Evolutionary conservation across 2,113 vertebrate species (phyloP), one percentile per base, ranked within the genome.

Genomic region (Monopterus albus): DNA sequence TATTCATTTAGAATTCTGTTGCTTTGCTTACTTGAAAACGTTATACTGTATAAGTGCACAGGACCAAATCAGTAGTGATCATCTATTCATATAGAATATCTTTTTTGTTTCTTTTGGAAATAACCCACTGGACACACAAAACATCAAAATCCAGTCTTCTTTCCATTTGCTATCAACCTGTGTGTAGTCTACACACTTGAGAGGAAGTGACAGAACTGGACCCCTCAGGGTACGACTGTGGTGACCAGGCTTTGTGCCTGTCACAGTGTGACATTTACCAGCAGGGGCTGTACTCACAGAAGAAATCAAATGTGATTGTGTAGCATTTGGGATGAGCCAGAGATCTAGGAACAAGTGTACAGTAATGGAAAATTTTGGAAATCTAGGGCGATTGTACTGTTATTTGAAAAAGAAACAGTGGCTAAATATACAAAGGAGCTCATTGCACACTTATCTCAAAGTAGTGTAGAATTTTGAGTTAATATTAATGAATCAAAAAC

Each of bases 181-280:
- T 67, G 71, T 43, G 9, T 5, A 61, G 69, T 58, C 62, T 61
- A 53, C 42, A 58, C 58, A 59, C 56, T 79, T 79, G 65, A 92
- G 70, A 88, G 84, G 84, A 92, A 87, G 83, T 84, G 92, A 91
- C 90, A 91, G 85, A 72, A 11, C 51, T 29, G 23, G 35, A 72
- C 52, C 88, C 92, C 87, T 76, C 33, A 25, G 87, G 91, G 70
- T 29, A 75, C 10, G 29, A 70, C 46, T 72, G 74, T 86, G 79
- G 81, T 57, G 69, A 85, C 78, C 85, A 86, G 87, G 79, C 73
- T 85, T 80, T 83, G 69, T 79, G 81, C 79, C 78, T 88, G 89
- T 90, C 87, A 90, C 79, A 64, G 59, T 53, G 63, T 92, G 93
- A 93, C 92, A 94, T 94, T 94, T 92, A 85, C 82, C 91, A 92